Percentiles rank a stretch among this genome's conserved stretches.
Evolutionary conservation across 2,113 vertebrate genomes (phyloP).

Genomic region (Electrona antarctica): DNA sequence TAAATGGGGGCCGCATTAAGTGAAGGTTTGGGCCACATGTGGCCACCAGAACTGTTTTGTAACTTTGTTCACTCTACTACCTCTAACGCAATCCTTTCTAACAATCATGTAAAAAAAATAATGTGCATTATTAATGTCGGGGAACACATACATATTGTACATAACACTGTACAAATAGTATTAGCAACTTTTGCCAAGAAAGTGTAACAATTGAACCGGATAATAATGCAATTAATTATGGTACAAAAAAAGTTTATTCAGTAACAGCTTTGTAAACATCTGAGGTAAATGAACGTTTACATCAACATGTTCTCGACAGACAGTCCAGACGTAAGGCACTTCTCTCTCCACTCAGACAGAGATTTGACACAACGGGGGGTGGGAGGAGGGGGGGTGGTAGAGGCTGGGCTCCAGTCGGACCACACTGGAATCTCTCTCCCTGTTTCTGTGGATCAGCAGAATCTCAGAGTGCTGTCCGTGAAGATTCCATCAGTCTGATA

Average conservation of each 20-base stretch:
- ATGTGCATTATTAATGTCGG: neutral
- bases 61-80: too few relatives aligned
- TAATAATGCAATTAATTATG: conserved; percentile 50
- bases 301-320: conserved; percentile 85
- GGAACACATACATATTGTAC: neutral
- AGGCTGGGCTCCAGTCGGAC: conserved; percentile 19
- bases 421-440: conserved; percentile 20
- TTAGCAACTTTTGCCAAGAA: too few relatives aligned
- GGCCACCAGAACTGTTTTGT: too few relatives aligned
- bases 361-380: conserved; percentile 57
- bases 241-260: conserved; percentile 90
- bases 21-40: too few relatives aligned
- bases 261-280: conserved; percentile 85
- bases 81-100: too few relatives aligned
- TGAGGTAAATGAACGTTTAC: conserved; percentile 89
- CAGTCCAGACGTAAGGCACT: conserved; percentile 81
- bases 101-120: neutral
- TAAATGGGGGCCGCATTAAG: too few relatives aligned
- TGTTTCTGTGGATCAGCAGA: conserved; percentile 12
- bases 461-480: conserved; percentile 1
- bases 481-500: conserved; percentile 35
- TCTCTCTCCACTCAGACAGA: conserved; percentile 76
- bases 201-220: neutral
- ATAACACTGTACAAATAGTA: neutral
- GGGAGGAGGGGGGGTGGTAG: conserved; percentile 12